phyloP scores from a whole-genome alignment of 2,797 vertebrate species.

The Chrosomus eos region DNA sequence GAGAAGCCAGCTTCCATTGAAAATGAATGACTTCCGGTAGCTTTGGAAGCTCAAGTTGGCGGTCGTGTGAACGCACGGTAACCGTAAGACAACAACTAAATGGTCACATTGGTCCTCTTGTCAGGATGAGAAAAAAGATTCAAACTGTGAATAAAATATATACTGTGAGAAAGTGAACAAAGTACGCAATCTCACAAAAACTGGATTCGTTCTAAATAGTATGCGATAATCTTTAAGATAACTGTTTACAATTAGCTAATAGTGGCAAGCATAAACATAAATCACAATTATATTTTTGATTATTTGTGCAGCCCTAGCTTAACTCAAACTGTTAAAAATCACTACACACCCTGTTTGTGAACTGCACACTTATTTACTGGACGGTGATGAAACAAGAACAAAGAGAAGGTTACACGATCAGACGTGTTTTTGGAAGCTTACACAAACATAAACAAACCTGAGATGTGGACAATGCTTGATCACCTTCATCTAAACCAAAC shows the following conservation, averaged over 20 bases:
- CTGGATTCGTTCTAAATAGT: not conserved
- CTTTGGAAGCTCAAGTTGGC: no score
- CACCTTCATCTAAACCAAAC: slow-evolving; percentile 94
- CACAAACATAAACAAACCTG: slow-evolving; percentile 87
- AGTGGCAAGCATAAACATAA: not conserved
- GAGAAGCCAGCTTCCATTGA: no score
- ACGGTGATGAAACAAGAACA: slow-evolving; percentile 67
- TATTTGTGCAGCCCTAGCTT: slow-evolving; percentile 27
- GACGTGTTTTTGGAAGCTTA: slow-evolving; percentile 70
- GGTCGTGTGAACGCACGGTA: no score
- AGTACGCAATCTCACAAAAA: not conserved
- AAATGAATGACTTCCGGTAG: no score
- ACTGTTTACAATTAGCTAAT: not conserved
- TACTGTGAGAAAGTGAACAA: not conserved
- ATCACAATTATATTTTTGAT: not conserved
- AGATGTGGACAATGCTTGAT: slow-evolving; percentile 80
- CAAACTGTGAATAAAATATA: not conserved
- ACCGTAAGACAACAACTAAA: not conserved
- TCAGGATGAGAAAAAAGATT: not conserved
- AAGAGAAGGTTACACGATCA: slow-evolving; percentile 77
- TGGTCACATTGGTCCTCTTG: not conserved
- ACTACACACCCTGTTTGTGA: slow-evolving; percentile 12
- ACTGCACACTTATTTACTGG: slow-evolving; percentile 23
- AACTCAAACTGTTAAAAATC: slow-evolving; percentile 2
- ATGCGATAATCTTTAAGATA: not conserved